Evolutionary conservation across 2,888 invertebrate genomes (phyloP), one percentile per base, ranked within the genome.

Genomic region (Trissolcus brochymenae): DNA sequence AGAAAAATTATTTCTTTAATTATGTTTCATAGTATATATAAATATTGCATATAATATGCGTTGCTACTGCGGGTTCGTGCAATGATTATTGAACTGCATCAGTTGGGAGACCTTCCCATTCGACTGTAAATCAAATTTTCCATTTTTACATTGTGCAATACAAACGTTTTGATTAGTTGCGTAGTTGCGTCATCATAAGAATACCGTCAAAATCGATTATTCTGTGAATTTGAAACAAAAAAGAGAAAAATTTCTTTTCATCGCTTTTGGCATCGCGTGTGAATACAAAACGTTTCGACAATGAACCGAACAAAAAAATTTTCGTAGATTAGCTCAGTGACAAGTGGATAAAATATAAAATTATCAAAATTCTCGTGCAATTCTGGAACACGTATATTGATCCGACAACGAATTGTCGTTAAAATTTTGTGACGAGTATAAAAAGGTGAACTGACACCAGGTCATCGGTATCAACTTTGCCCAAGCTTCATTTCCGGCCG

Each of bases 1-100:
- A 76, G 74, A 76, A 80, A 79, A 78, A 81, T 83, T 81, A 83
- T 84, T 86, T 80, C 82, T 83, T 84, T 81, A 80, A 83, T 85
- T 85, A 85, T 80, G 85, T 86, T 85, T 83, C 81, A 85, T 84
- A 84, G 85, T 85, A 83, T 79, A 73, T 78, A 64, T 76, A 70
- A 62, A 65, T 55, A 73, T 67, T 76, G 66, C 71, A 70, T 76
- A 78, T 78, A 75, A 77, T 70, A 78, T 79, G 73, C 74, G 80
- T 81, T 81, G 77, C 78, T 81, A 75, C 76, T 82, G 81, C 77
- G 85, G 86, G 82, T 81, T 82, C 79, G 86, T 87, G 87, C 87
- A 87, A 87, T 87, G 82, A 78, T 35, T 43, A 54, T 56, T 21
- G 51, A 16, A 66, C n/a, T 62, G 49, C 13, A 59, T 77, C 35